Conservation (phyloP, 1,140 invertebrate species). For the Drosophila nigromelanica region DNA sequence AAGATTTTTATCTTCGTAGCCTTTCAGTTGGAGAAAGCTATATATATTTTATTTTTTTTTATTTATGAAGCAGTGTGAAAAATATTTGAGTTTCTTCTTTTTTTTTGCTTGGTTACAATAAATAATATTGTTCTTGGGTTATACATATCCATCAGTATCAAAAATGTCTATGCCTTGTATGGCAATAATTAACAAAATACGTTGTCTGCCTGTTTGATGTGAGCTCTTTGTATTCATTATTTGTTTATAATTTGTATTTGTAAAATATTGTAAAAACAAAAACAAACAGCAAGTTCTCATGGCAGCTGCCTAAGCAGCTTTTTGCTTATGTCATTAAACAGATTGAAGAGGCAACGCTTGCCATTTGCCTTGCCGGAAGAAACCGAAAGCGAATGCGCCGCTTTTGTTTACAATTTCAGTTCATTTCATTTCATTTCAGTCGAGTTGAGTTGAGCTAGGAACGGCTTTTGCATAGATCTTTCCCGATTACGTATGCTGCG, state of each 20-base stretch:
- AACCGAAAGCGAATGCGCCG: conserved; percentile 51
- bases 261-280: conserved; percentile 30
- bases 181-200: not conserved
- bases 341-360: conserved; percentile 8
- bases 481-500: conserved; percentile 23
- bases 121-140: no score
- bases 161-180: no score
- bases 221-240: conserved; percentile 23
- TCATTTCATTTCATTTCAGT: no score
- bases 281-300: conserved; percentile 26
- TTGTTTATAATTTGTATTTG: conserved; percentile 9
- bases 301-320: conserved; percentile 30
- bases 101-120: not conserved
- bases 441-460: conserved; percentile 11
- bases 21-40: no score
- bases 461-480: conserved; percentile 7
- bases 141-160: not conserved
- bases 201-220: not conserved
- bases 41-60: no score
- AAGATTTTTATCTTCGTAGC: no score
- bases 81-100: no score
- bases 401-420: conserved; percentile 12
- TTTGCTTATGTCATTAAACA: conserved; percentile 63
- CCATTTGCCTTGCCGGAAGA: conserved; percentile 40
- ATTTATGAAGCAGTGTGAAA: no score